phyloP scores from a whole-genome alignment of 2,888 invertebrate species.

The Leptarthrus brevirostris region DNA sequence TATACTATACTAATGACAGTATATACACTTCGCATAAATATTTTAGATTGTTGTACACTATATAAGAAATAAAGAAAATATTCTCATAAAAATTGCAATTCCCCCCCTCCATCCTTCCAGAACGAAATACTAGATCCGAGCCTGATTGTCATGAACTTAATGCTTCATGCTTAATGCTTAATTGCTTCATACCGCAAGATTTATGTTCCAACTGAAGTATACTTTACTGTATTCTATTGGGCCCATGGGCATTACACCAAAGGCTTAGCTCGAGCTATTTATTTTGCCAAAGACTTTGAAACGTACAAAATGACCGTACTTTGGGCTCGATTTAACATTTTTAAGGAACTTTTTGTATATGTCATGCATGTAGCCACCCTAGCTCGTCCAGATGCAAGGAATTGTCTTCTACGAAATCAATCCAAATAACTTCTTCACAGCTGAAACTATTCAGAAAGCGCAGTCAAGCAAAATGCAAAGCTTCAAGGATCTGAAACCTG shows the following conservation, averaged over 20 bases:
- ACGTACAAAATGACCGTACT: constrained; percentile 78
- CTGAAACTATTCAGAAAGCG: constrained; percentile 69
- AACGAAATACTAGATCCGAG: too few relatives aligned
- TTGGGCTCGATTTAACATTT: constrained; percentile 74
- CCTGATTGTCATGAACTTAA: too few relatives aligned
- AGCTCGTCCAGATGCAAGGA: constrained; percentile 71
- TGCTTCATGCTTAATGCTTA: too few relatives aligned
- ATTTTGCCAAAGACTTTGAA: constrained; percentile 79
- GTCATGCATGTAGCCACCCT: constrained; percentile 71
- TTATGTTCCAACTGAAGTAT: constrained; percentile 61
- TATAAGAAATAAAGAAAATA: too few relatives aligned
- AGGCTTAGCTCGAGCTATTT: constrained; percentile 74
- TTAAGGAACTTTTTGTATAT: constrained; percentile 74
- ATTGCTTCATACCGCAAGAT: constrained; percentile 70
- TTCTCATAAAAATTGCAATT: too few relatives aligned
- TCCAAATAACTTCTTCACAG: constrained; percentile 74
- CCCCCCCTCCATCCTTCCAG: too few relatives aligned
- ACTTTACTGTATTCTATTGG: constrained; percentile 60
- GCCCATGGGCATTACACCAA: constrained; percentile 69
- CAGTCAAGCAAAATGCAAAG: constrained; percentile 71
- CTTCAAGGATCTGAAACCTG: constrained; percentile 69
- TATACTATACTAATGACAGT: too few relatives aligned
- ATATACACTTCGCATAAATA: too few relatives aligned
- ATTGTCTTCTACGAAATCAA: constrained; percentile 75
- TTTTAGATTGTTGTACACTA: too few relatives aligned